A percentile compares a stretch with the other conserved stretches of the same genome.
Conservation (phyloP, 2,113 vertebrate species). For the Butorides virescens region DNA sequence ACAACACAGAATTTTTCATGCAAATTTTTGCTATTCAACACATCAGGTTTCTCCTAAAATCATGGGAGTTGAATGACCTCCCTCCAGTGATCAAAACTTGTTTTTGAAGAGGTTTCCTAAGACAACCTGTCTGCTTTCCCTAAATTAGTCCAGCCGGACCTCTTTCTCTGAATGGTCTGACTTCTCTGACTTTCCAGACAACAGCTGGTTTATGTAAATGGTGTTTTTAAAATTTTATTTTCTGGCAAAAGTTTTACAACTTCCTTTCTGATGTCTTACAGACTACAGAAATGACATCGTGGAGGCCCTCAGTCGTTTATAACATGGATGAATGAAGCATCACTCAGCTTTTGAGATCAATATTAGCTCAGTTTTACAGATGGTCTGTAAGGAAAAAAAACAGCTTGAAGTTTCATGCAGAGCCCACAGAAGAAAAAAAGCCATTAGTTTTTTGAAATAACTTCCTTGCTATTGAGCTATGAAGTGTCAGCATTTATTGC, state of each 20-base stretch:
- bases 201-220: neutral
- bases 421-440: neutral
- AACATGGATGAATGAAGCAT: constrained; percentile 3
- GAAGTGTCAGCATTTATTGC: constrained; percentile 25
- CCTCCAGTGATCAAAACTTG: neutral
- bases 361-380: constrained; percentile 39
- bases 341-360: constrained; percentile 6
- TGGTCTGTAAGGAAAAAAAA: constrained; percentile 11
- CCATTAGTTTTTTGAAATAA: constrained; percentile 29
- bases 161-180: neutral
- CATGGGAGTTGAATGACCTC: neutral
- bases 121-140: neutral
- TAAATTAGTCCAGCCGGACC: neutral
- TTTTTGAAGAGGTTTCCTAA: neutral
- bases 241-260: neutral
- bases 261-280: neutral
- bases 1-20: neutral
- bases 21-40: neutral
- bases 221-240: neutral
- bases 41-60: neutral
- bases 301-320: neutral
- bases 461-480: constrained; percentile 38
- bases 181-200: neutral
- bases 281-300: neutral
- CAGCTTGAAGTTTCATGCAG: constrained; percentile 2